Percentiles rank a stretch among this genome's conserved stretches.
phyloP scores from a whole-genome alignment of 1,140 invertebrate species.

The Holcopasites calliopsidis region DNA sequence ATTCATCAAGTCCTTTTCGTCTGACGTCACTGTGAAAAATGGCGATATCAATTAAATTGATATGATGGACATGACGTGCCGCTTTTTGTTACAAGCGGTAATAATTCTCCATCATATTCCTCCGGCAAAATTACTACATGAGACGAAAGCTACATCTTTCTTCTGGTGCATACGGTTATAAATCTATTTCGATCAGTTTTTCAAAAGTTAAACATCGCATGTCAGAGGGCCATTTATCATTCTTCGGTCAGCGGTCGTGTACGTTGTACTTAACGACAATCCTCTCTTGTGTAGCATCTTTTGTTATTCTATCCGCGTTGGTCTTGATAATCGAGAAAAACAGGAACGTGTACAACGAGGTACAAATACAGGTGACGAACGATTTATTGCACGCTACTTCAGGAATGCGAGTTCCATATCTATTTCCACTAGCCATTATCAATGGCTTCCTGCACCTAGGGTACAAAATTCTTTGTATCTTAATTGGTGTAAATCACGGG shows the following conservation, averaged over 20 bases:
- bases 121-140: no score
- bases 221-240: neutral
- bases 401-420: neutral
- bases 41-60: neutral
- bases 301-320: neutral
- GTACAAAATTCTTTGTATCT: neutral
- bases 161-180: no score
- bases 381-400: constrained; percentile 30
- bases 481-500: neutral
- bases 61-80: neutral
- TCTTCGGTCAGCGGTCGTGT: neutral
- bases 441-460: neutral
- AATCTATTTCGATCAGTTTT: neutral
- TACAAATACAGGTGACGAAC: constrained; percentile 41
- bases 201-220: neutral
- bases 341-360: constrained; percentile 15
- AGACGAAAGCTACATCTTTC: neutral
- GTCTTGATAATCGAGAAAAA: constrained; percentile 12
- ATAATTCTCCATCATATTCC: neutral
- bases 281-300: neutral
- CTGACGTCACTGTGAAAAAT: neutral
- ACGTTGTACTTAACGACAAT: neutral
- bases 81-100: neutral
- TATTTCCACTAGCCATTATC: neutral
- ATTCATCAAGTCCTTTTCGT: neutral